Evolutionary conservation across 2,888 invertebrate species (phyloP), one percentile per base, ranked within the genome.

Genomic region (Colostygia pectinataria): DNA sequence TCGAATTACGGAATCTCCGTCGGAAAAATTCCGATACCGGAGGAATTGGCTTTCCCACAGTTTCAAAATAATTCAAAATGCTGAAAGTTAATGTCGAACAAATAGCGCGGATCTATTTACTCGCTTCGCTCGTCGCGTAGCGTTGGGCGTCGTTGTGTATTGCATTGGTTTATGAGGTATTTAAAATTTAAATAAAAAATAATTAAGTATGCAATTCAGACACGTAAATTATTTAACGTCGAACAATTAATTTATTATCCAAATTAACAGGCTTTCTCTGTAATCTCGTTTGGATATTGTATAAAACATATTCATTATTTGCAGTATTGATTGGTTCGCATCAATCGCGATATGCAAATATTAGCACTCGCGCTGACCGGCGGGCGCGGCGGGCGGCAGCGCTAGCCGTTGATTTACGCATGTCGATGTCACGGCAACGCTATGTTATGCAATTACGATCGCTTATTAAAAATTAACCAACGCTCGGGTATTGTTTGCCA

Each of bases 271-370:
- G 66, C 66, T 61, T 63, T 57, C 61, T 55, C 59, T 67, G 62
- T 68, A 77, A 80, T 79, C 70, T 59, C 80, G 75, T 85, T 82
- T 79, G 81, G 76, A 76, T 75, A 76, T 80, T 81, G 75, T 78
- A 81, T 80, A 79, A 73, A 80, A 79, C 73, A 80, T 80, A 83
- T 83, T 80, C 80, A 84, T 83, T 88, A 88, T 90, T 90, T 90
- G 85, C 85, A 77, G 80, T 83, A 88, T 87, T 88, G 90, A 90
- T 90, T 89, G 86, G 80, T 74, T 79, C 70, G 82, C 82, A 88
- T 89, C 87, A 88, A 88, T 90, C 84, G 83, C 78, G 83, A 83
- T 84, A 85, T 85, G 87, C 86, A 89, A 89, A 90, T 89, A 90
- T 89, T 90, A 82, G 87, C 80, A 61, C 68, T 72, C 73, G 68